Percentiles rank a stretch among this genome's conserved stretches.
Evolutionary conservation across 2,113 vertebrate species (phyloP).

Genomic region (Motacilla alba): DNA sequence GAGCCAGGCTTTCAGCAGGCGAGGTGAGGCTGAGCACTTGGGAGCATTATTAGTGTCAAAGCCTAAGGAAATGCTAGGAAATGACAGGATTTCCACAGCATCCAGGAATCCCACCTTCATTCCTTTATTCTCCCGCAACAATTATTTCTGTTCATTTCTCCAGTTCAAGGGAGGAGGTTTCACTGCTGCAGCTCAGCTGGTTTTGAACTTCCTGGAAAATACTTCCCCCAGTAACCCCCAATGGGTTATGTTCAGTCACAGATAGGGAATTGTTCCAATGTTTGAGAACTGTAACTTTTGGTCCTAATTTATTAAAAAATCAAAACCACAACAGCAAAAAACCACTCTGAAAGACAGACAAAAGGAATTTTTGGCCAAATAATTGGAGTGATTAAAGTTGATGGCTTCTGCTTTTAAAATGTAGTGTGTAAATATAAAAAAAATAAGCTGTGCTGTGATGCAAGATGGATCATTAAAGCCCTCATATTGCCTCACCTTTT

Average conservation of each 20-base stretch:
- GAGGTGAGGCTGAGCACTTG: not conserved
- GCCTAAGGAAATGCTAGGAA: not conserved
- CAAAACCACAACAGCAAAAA: not conserved
- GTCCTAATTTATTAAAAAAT: not conserved
- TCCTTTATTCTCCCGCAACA: not conserved
- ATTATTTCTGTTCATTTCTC: not conserved
- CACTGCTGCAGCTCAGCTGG: not conserved
- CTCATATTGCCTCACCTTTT: not conserved
- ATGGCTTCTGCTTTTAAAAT: not conserved
- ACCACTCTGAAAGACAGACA: not conserved
- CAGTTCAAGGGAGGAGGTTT: not conserved
- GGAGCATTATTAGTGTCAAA: not conserved
- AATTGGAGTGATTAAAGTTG: not conserved
- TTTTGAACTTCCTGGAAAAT: not conserved
- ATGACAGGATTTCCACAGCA: not conserved
- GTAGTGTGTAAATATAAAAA: not conserved
- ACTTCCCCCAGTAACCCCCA: not conserved
- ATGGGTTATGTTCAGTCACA: not conserved
- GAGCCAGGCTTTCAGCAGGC: not conserved
- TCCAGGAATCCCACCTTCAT: not conserved
- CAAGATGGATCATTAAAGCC: not conserved
- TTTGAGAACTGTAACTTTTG: not conserved
- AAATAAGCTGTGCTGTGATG: not conserved
- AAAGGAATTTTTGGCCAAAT: not conserved
- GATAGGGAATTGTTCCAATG: not conserved